Evolutionary conservation across 2,113 vertebrate species (phyloP), one percentile per base, ranked within the genome.

Genomic region (Tenrec ecaudatus): DNA sequence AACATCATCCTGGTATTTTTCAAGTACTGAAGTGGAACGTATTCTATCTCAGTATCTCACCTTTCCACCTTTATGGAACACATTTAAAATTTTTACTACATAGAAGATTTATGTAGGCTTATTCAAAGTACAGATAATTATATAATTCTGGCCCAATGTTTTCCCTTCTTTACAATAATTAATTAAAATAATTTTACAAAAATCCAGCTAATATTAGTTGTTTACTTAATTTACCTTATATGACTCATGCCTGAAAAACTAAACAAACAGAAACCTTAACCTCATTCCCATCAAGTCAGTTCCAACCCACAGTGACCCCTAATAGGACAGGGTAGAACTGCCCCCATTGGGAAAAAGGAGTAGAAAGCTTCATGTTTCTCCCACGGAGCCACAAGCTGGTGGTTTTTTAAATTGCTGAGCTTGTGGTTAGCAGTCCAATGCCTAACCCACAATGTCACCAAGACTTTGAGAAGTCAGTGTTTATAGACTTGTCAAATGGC

Each of bases 191-290:
- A 86, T 2, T 16, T 64, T 33, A 57, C 16, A 85, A 93, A 89
- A 95, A 90, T 91, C 93, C 23, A 93, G 2, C 9, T 92, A 91
- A 43, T 88, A 96, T 82, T 40, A 93, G 10, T 33, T 40, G 1
- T 31, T 62, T 53, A 66, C 4, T 83, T 90, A 64, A 83, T 95
- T 29, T 92, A 83, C 23, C 85, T 95, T 25, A 84, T 84, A 6
- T 31, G 93, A 91, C 90, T 91, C 71, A 93, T 96, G 86, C 22
- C 58, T 92, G 2, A 94, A 95, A 96, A 93, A 60, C 10, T 47
- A 47, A 47, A 47, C 43, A 47, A 10, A 47, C 5, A 47, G 10
- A 47, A 47, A 47, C 6, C 43, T 47, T 47, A 47, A 10, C 43
- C 43, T 10, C 43, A 47, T 10, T 47, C 43, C 43, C 43, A 47